Percentiles rank a stretch among this genome's conserved stretches.
Conservation (phyloP, 2,888 invertebrate species). For the Tiliacea citrago region DNA sequence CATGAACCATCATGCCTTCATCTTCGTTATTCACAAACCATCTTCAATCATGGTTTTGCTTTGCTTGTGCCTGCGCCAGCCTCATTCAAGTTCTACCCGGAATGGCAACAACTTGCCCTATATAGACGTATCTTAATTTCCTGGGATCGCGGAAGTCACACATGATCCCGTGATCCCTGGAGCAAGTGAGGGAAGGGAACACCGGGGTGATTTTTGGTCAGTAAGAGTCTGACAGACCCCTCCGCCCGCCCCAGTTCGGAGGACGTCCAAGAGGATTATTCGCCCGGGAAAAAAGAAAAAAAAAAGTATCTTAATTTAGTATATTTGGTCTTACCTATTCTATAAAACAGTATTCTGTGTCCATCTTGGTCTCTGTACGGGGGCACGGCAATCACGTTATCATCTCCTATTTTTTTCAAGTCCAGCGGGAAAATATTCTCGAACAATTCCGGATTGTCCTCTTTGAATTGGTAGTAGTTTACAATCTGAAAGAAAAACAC, state of each 20-base stretch:
- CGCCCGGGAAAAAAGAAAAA: too few species aligned
- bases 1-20: not conserved
- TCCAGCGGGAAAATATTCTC: constrained; percentile 92
- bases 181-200: too few species aligned
- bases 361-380: constrained; percentile 95
- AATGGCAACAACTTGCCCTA: not conserved
- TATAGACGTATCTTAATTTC: too few species aligned
- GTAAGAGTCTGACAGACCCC: too few species aligned
- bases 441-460: constrained; percentile 93
- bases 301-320: not conserved
- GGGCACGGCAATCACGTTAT: constrained; percentile 93
- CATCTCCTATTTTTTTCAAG: constrained; percentile 92
- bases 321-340: constrained; percentile 89
- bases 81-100: not conserved
- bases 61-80: too few species aligned
- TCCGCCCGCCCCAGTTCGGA: too few species aligned
- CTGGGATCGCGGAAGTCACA: too few species aligned
- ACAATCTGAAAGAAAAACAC: constrained; percentile 91
- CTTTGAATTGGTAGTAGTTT: constrained; percentile 94
- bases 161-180: too few species aligned
- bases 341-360: constrained; percentile 93
- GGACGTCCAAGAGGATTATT: too few species aligned
- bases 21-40: not conserved
- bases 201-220: too few species aligned
- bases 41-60: not conserved